Evolutionary conservation across 2,888 invertebrate species (phyloP).

Genomic region (Clanis bilineata): DNA sequence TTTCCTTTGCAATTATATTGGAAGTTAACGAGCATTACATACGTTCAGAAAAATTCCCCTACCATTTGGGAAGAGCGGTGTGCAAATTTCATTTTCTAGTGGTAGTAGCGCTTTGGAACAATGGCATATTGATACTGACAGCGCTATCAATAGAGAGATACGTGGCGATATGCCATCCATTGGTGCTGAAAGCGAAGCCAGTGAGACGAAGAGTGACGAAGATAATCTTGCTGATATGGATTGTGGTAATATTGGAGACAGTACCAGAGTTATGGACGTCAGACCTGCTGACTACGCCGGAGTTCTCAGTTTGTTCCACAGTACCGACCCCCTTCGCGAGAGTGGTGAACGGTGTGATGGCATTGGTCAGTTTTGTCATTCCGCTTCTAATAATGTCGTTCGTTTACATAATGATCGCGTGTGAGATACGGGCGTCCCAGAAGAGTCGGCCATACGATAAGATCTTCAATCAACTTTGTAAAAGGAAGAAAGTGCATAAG

Average conservation of each 20-base stretch:
- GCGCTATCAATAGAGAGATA: slow-evolving; percentile 58
- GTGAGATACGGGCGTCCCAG: slow-evolving; percentile 48
- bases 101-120: slow-evolving; percentile 52
- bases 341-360: slow-evolving; percentile 48
- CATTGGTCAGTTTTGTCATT: slow-evolving; percentile 49
- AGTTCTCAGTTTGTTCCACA: slow-evolving; percentile 44
- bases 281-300: slow-evolving; percentile 40
- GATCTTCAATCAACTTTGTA: slow-evolving; percentile 53
- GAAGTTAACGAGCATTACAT: slow-evolving; percentile 41
- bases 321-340: slow-evolving; percentile 47
- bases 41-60: slow-evolving; percentile 34
- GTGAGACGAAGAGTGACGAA: slow-evolving; percentile 51
- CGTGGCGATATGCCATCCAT: slow-evolving; percentile 54
- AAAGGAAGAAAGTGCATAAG: slow-evolving; percentile 57
- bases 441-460: slow-evolving; percentile 38
- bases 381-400: slow-evolving; percentile 55
- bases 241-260: slow-evolving; percentile 48
- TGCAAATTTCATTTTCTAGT: slow-evolving; percentile 55
- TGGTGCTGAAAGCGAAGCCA: slow-evolving; percentile 42
- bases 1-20: slow-evolving; percentile 53
- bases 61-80: slow-evolving; percentile 36
- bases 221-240: slow-evolving; percentile 49
- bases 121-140: slow-evolving; percentile 56
- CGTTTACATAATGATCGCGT: slow-evolving; percentile 55
- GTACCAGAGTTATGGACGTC: slow-evolving; percentile 53